phyloP scores from a whole-genome alignment of 2,888 invertebrate species.

The Ferdinandea cuprea region DNA sequence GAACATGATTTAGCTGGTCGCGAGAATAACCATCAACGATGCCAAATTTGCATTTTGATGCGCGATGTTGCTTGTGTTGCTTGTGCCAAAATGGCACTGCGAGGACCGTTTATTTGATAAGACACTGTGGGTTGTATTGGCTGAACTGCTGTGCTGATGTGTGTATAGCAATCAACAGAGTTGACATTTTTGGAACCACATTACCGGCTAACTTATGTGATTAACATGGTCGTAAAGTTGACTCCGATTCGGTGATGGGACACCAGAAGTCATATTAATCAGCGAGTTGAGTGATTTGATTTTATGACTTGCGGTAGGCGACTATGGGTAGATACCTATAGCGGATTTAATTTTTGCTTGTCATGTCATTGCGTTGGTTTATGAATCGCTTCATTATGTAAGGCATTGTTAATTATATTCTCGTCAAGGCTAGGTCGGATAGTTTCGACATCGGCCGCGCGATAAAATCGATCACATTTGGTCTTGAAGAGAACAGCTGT shows the following conservation, averaged over 20 bases:
- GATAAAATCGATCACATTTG: too few relatives aligned
- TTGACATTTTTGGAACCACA: conserved; percentile 57
- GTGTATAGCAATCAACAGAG: conserved; percentile 4
- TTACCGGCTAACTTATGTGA: conserved; percentile 53
- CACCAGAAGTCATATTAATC: conserved; percentile 71
- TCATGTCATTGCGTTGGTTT: too few relatives aligned
- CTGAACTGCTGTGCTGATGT: too few relatives aligned
- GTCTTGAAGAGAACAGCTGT: too few relatives aligned
- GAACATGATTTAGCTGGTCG: conserved; percentile 72
- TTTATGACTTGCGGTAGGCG: conserved; percentile 45
- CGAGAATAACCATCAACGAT: conserved; percentile 41
- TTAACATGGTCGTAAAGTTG: conserved; percentile 70
- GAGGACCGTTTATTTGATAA: conserved; percentile 48
- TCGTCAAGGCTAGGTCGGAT: too few relatives aligned
- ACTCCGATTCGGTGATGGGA: conserved; percentile 48
- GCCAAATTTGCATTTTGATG: conserved; percentile 70
- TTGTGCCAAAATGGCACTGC: conserved; percentile 58
- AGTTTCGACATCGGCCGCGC: too few relatives aligned
- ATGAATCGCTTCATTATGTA: too few relatives aligned
- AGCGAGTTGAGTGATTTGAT: conserved; percentile 65
- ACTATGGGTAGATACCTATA: neutral
- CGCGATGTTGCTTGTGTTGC: conserved; percentile 17
- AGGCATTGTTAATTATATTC: too few relatives aligned
- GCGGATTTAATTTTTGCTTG: neutral
- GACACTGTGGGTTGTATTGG: neutral